Base-by-base conservation (phyloP, 2,113 vertebrate genomes). In the Furnarius figulus region DNA sequence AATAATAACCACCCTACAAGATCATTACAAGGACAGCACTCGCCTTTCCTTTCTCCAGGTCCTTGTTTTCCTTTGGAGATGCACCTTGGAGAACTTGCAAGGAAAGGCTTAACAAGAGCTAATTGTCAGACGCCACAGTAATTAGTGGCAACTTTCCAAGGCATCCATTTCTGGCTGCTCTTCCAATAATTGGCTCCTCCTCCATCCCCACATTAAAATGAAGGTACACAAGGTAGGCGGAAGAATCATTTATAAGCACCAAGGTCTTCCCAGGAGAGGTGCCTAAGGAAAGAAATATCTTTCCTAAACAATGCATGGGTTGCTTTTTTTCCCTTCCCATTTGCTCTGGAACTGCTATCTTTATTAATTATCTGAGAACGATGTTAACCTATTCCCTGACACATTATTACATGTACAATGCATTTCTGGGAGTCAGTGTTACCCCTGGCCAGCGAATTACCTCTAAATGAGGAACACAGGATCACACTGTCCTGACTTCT, bases 61-160 rank as follows among this genome's bases (percentile, higher is more conserved):
- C 90, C n/a, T 78, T 39, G 47, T 10, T 90, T 89, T 62, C 23
- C 39, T 74, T 90, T 76, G 6, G 10, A 12, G 39, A 42, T 22
- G 40, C 55, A 66, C 2, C 0, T 3, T 1, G n/a, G 53, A 74
- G 56, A 90, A 94, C 63, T 85, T 24, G 68, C 75, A 55, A 83
- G 65, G 50, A 74, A 94, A 89, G 55, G 58, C 46, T 97, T 76
- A 91, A 74, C 73, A 96, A 31, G 55, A 94, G 81, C 84, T 90
- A 97, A 91, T 77, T 95, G 91, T 89, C 84, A 89, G 89, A 53
- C 1, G 16, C 78, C 93, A 74, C 93, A 49, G 59, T 76, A 97
- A 97, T 95, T 95, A 96, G 85, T 91, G 94, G 91, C 89, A 94
- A 22, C 63, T 76, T 90, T 91, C 95, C 94, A 95, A 66, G 0